A percentile compares a stretch with the other conserved stretches of the same genome.
phyloP scores from a whole-genome alignment of 1,140 invertebrate genomes.

The Agrypnia vestita region DNA sequence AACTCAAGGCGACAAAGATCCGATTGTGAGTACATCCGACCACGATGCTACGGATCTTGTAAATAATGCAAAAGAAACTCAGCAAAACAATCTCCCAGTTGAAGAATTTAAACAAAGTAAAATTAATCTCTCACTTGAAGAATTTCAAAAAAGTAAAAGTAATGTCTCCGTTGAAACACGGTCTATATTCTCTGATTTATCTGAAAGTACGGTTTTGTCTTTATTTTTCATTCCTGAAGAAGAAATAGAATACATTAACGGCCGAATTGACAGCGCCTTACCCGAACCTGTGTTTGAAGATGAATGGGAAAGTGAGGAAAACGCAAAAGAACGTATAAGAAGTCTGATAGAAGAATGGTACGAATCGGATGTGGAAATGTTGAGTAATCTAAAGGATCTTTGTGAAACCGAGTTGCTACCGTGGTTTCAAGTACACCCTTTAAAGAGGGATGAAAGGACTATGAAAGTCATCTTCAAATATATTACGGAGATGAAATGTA shows the following conservation, averaged over 20 bases:
- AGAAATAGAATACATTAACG: conserved; percentile 13
- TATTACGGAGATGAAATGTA: conserved; percentile 66
- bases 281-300: conserved; percentile 68
- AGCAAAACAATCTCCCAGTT: no score
- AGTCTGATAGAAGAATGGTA: conserved; percentile 67
- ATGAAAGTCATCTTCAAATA: conserved; percentile 64
- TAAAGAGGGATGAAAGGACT: conserved; percentile 65
- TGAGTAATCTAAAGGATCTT: conserved; percentile 65
- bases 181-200: conserved; percentile 39
- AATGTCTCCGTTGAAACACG: conserved; percentile 17
- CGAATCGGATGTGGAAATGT: conserved; percentile 66
- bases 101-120: no score
- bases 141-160: conserved; percentile 4
- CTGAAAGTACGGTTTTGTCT: neutral
- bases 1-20: neutral
- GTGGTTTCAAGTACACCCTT: conserved; percentile 66
- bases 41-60: no score
- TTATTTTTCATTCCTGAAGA: conserved; percentile 22
- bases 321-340: conserved; percentile 67
- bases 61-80: no score
- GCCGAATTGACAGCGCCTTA: conserved; percentile 44
- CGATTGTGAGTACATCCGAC: no score
- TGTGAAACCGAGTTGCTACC: conserved; percentile 69
- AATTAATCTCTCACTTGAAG: neutral
- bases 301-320: conserved; percentile 71